Evolutionary conservation across 1,140 invertebrate species (phyloP).

Genomic region (Bombus polaris): DNA sequence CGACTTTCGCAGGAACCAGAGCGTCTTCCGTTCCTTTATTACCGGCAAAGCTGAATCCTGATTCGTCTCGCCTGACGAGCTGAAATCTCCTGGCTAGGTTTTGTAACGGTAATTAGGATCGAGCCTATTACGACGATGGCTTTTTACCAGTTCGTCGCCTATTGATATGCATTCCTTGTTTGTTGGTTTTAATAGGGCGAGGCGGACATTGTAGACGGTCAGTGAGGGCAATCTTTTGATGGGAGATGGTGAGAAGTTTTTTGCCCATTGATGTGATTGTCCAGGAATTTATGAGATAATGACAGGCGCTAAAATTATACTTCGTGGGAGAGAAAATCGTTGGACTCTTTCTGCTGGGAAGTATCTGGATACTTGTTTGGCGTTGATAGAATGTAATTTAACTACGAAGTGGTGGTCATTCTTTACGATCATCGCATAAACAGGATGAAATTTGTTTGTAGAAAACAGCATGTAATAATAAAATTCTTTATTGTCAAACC

Average conservation of each 20-base stretch:
- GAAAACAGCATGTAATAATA: no score
- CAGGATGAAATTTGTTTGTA: no score
- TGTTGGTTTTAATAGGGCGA: not conserved
- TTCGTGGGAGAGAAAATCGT: not conserved
- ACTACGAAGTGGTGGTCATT: no score
- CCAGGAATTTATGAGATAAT: not conserved
- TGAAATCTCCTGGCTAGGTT: not conserved
- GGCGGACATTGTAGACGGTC: no score
- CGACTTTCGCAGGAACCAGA: slow-evolving; percentile 42
- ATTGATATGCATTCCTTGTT: slow-evolving; percentile 2
- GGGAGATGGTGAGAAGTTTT: not conserved
- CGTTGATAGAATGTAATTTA: not conserved
- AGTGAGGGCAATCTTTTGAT: not conserved
- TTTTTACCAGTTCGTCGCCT: not conserved
- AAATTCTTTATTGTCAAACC: no score
- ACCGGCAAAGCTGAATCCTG: not conserved
- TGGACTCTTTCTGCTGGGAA: no score
- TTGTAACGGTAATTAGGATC: slow-evolving; percentile 31
- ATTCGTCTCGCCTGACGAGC: not conserved
- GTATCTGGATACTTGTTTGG: not conserved
- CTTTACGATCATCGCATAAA: no score
- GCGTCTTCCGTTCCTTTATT: slow-evolving; percentile 11
- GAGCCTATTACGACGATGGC: not conserved
- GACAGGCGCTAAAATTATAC: not conserved
- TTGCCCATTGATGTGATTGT: not conserved